phyloP scores from a whole-genome alignment of 37 sponge, comb jelly and placozoan genomes.

The Ephydatia muelleri region DNA sequence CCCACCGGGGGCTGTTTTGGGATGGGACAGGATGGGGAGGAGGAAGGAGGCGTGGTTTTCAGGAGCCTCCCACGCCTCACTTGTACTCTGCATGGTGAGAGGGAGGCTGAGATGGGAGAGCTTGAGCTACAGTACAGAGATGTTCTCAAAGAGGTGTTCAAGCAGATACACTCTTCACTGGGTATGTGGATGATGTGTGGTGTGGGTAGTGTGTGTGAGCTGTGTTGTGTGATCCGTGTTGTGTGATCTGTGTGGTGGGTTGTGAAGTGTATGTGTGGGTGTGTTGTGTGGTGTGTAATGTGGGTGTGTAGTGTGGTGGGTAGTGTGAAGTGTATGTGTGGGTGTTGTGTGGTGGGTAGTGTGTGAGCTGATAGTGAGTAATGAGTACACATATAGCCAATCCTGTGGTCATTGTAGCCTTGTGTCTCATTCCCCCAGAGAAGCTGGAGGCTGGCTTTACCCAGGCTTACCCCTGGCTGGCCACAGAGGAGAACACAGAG shows the following conservation, averaged over 20 bases:
- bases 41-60: conserved; percentile 39
- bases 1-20: not conserved
- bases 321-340: not conserved
- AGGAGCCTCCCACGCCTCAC: conserved; percentile 27
- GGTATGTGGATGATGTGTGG: conserved; percentile 19
- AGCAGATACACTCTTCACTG: conserved; percentile 30
- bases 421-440: conserved; percentile 19
- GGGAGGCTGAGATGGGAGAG: conserved; percentile 18
- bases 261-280: not conserved
- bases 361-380: not conserved
- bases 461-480: conserved; percentile 34
- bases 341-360: not conserved
- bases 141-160: conserved; percentile 27
- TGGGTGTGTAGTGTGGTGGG: not conserved
- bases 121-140: conserved; percentile 3
- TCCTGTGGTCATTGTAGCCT: not conserved
- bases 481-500: conserved; percentile 27
- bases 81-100: conserved; percentile 34
- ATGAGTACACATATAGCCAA: not conserved
- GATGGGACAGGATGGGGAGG: not conserved
- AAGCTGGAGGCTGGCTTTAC: conserved; percentile 39
- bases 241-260: not conserved
- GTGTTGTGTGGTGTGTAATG: not conserved
- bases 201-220: too few species aligned
- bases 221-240: not conserved